Conservation (phyloP, 2,888 invertebrate genomes). For the Clunio marinus region DNA sequence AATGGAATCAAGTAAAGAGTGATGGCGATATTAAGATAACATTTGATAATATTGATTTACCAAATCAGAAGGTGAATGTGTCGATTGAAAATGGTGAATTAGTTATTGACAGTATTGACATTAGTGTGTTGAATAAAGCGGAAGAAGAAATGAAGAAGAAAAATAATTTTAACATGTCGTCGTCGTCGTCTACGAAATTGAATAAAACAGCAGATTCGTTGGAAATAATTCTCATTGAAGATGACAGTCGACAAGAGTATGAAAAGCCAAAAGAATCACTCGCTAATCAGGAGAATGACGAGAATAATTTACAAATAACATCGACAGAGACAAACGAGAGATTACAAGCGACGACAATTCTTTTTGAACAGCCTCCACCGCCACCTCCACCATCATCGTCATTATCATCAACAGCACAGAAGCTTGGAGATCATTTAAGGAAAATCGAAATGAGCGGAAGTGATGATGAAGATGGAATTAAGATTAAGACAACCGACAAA, state of each 20-base stretch:
- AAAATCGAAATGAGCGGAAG: slow-evolving; percentile 25
- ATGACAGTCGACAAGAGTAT: not conserved
- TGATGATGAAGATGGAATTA: slow-evolving; percentile 23
- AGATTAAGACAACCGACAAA: slow-evolving; percentile 44
- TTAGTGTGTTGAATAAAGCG: slow-evolving; percentile 17
- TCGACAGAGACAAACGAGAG: not conserved
- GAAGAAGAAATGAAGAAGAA: slow-evolving; percentile 22
- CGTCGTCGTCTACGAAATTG: not conserved
- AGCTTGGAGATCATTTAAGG: slow-evolving; percentile 12
- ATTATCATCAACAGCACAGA: too few species aligned
- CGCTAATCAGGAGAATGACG: not conserved
- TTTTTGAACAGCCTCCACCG: slow-evolving; percentile 17
- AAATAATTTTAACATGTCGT: not conserved
- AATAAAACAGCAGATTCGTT: slow-evolving; percentile 20
- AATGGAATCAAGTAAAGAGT: slow-evolving; percentile 25
- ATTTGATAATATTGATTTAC: slow-evolving; percentile 33
- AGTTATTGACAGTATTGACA: slow-evolving; percentile 31
- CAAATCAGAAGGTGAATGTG: slow-evolving; percentile 33
- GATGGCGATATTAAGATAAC: slow-evolving; percentile 28
- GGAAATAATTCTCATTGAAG: slow-evolving; percentile 34
- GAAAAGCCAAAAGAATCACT: not conserved
- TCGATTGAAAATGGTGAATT: slow-evolving; percentile 34
- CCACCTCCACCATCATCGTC: too few species aligned
- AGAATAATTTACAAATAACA: not conserved
- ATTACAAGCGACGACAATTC: slow-evolving; percentile 14